Evolutionary conservation across 2,888 invertebrate species (phyloP).

Genomic region (Drosophila meridionalis): DNA sequence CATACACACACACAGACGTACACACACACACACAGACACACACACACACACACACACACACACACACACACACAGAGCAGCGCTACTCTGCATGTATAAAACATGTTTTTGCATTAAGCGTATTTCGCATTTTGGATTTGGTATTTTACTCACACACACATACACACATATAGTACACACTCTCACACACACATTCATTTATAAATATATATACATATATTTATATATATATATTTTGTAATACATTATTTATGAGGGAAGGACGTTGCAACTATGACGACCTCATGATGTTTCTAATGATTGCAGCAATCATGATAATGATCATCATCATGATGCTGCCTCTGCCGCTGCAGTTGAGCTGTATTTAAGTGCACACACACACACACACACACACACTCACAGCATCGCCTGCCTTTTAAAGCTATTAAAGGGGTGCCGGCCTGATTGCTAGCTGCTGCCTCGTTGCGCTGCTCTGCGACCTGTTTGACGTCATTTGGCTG

Average conservation of each 20-base stretch:
- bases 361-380: slow-evolving; percentile 41
- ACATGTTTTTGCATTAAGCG: slow-evolving; percentile 69
- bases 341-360: slow-evolving; percentile 29
- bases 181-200: neutral
- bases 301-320: slow-evolving; percentile 56
- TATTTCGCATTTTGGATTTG: slow-evolving; percentile 56
- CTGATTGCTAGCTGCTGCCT: slow-evolving; percentile 16
- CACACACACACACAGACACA: too few relatives aligned
- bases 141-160: slow-evolving; percentile 37
- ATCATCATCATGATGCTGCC: slow-evolving; percentile 42
- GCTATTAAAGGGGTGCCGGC: slow-evolving; percentile 28
- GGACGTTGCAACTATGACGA: slow-evolving; percentile 44
- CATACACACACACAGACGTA: neutral
- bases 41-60: neutral
- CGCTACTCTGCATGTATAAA: slow-evolving; percentile 59
- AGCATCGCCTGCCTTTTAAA: slow-evolving; percentile 29
- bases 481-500: slow-evolving; percentile 54
- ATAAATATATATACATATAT: neutral
- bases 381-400: neutral
- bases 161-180: neutral
- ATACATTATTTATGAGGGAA: slow-evolving; percentile 60
- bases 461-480: slow-evolving; percentile 32
- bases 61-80: neutral
- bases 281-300: slow-evolving; percentile 61
- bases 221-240: slow-evolving; percentile 19